Evolutionary conservation across 1,140 invertebrate species (phyloP).

Genomic region (Pseudobourletiella spinata): DNA sequence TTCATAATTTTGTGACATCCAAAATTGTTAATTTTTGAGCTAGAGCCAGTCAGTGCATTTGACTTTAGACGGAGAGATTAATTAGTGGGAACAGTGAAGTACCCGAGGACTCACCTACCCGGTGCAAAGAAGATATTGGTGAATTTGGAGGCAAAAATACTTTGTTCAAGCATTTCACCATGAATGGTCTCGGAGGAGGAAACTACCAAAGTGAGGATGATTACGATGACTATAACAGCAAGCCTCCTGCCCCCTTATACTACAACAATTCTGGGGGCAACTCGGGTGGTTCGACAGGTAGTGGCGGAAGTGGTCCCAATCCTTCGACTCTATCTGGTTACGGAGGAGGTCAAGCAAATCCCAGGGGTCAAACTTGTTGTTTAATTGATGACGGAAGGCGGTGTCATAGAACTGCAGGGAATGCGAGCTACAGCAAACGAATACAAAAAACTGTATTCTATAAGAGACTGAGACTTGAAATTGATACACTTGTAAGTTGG

Average conservation of each 20-base stretch:
- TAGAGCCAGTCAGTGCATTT: too few species aligned
- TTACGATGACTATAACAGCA: slow-evolving; percentile 2
- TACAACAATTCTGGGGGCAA: background rate
- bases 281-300: background rate
- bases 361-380: slow-evolving; percentile 78
- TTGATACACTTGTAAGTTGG: slow-evolving; percentile 65
- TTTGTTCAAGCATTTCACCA: too few species aligned
- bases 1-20: too few species aligned
- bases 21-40: too few species aligned
- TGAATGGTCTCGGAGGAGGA: slow-evolving; percentile 10
- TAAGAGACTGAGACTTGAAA: slow-evolving; percentile 75
- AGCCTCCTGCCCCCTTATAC: background rate
- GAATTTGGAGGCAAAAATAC: too few species aligned
- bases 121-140: too few species aligned
- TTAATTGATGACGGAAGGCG: slow-evolving; percentile 79
- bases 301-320: background rate
- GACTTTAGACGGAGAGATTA: too few species aligned
- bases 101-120: too few species aligned
- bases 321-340: background rate
- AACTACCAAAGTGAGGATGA: slow-evolving; percentile 14
- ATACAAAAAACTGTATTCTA: slow-evolving; percentile 94
- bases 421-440: slow-evolving; percentile 92
- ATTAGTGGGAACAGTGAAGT: too few species aligned
- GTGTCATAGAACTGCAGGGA: slow-evolving; percentile 78
- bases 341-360: background rate